Evolutionary conservation across 2,113 vertebrate species (phyloP).

Genomic region (Castor canadensis): DNA sequence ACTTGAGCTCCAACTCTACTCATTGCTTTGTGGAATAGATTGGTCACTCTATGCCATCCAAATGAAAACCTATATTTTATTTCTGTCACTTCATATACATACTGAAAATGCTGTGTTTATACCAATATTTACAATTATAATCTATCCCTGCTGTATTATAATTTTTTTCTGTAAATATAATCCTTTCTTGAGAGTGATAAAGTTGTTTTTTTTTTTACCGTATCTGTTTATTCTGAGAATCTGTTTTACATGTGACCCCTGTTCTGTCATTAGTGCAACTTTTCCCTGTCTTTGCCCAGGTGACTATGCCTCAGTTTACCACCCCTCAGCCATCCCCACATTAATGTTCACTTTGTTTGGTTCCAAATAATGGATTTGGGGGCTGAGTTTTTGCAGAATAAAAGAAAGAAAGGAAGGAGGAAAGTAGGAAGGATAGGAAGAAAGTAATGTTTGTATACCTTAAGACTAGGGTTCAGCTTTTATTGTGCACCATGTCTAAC

Average conservation of each 20-base stretch:
- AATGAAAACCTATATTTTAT: not conserved
- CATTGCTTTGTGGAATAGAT: not conserved
- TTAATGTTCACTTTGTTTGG: not conserved
- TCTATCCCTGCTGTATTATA: not conserved
- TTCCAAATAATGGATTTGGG: not conserved
- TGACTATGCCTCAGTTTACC: no score
- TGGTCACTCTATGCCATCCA: not conserved
- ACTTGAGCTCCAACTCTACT: rapidly evolving
- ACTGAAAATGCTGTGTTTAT: not conserved
- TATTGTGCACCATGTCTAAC: no score
- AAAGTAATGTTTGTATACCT: not conserved
- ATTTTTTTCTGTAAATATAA: not conserved
- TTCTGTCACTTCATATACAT: not conserved
- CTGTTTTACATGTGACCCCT: rapidly evolving
- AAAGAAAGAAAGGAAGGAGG: not conserved
- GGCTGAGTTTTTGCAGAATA: not conserved
- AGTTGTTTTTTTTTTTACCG: not conserved
- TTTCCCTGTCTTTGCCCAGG: no score
- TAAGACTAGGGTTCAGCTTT: not conserved
- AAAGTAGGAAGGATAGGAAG: not conserved
- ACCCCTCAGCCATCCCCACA: rapidly evolving
- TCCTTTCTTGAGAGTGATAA: not conserved
- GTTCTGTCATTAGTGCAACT: rapidly evolving
- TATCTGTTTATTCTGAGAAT: not conserved
- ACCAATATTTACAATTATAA: not conserved